Evolutionary conservation across 2,797 vertebrate species (phyloP).

Genomic region (Muscicapa striata): DNA sequence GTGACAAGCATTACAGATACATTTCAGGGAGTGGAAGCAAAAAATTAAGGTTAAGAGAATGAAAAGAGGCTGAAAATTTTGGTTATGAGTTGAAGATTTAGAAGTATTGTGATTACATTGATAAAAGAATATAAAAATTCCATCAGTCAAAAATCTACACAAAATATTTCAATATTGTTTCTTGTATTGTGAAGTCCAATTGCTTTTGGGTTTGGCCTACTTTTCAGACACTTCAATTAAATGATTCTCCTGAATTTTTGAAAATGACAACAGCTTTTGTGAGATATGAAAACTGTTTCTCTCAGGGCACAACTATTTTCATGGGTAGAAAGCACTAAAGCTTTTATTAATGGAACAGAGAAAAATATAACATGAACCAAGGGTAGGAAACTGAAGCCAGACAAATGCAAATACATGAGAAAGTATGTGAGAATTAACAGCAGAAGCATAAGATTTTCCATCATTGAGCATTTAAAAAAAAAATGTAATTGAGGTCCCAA

Average conservation of each 20-base stretch:
- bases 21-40: neutral
- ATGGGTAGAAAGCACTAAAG: neutral
- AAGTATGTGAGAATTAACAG: neutral
- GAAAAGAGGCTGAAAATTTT: neutral
- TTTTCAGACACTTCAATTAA: neutral
- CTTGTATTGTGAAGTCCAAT: neutral
- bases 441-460: neutral
- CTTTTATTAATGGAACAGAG: neutral
- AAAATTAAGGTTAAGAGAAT: neutral
- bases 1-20: neutral
- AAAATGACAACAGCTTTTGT: neutral
- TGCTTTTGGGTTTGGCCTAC: neutral
- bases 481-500: neutral
- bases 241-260: neutral
- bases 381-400: neutral
- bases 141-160: neutral
- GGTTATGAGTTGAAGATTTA: neutral
- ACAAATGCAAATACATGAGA: neutral
- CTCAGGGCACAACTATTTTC: neutral
- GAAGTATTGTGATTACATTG: neutral
- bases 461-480: neutral
- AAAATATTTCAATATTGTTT: neutral
- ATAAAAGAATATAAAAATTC: neutral
- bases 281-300: neutral
- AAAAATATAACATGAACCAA: neutral